Percentiles rank a stretch among this genome's conserved stretches.
phyloP scores from a whole-genome alignment of 2,113 vertebrate species.

The Otolemur garnettii region DNA sequence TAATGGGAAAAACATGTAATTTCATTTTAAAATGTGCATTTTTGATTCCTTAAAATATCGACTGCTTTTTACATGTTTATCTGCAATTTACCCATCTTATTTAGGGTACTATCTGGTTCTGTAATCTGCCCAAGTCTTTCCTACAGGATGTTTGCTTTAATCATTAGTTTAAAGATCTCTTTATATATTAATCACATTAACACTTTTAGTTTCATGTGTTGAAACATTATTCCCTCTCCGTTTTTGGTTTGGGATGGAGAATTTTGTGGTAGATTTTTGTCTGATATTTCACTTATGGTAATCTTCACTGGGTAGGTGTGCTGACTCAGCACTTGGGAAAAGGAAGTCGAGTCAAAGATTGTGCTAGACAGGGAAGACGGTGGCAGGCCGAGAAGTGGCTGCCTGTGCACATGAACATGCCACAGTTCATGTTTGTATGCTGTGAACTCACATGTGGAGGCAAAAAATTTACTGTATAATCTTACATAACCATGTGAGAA shows the following conservation, averaged over 20 bases:
- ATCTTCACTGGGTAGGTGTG: background rate
- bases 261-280: slow-evolving; percentile 4
- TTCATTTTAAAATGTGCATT: background rate
- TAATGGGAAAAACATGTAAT: background rate
- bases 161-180: slow-evolving; percentile 5
- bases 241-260: background rate
- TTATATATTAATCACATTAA: background rate
- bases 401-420: too few species aligned
- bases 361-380: background rate
- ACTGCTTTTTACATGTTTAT: background rate
- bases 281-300: background rate
- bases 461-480: background rate
- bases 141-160: background rate
- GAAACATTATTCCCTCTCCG: background rate
- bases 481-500: background rate
- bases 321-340: background rate
- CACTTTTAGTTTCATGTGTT: background rate
- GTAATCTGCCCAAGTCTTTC: background rate
- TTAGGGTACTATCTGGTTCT: background rate
- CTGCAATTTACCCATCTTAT: background rate
- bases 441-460: background rate
- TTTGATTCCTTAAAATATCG: background rate
- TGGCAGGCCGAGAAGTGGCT: background rate
- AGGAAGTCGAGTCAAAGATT: background rate
- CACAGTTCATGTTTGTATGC: background rate